Conservation (phyloP, 2,888 invertebrate genomes). For the Nematopogon swammerdamellus region DNA sequence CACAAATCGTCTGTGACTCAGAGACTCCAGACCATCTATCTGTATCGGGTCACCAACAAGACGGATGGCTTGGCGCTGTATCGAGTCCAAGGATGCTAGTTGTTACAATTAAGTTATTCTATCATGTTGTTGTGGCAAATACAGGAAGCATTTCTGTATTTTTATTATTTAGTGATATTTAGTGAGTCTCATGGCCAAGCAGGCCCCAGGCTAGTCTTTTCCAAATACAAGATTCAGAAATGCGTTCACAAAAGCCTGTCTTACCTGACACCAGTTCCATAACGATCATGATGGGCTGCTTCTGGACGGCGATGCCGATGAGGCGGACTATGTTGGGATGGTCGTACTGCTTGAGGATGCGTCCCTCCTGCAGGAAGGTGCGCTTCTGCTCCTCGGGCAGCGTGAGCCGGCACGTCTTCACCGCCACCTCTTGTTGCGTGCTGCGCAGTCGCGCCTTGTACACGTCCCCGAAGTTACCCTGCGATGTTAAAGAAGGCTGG, state of each 20-base stretch:
- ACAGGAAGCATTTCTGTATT: too few relatives aligned
- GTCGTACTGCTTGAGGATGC: constrained; percentile 94
- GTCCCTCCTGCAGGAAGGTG: constrained; percentile 92
- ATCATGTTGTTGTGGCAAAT: background rate
- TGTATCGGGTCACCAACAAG: too few relatives aligned
- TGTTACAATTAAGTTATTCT: too few relatives aligned
- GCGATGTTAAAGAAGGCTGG: constrained; percentile 12
- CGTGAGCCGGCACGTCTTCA: constrained; percentile 93
- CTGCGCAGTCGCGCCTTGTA: constrained; percentile 86
- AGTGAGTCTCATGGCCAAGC: too few relatives aligned
- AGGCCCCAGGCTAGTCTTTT: too few relatives aligned
- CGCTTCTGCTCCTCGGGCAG: constrained; percentile 91
- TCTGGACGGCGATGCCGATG: constrained; percentile 96
- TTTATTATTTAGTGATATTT: too few relatives aligned
- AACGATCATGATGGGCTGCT: constrained; percentile 98
- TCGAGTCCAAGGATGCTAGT: too few relatives aligned
- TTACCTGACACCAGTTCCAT: constrained; percentile 93
- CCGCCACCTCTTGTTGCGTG: constrained; percentile 85
- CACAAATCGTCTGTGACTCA: too few relatives aligned
- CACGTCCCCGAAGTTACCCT: constrained; percentile 98
- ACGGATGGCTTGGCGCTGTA: too few relatives aligned
- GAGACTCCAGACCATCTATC: too few relatives aligned
- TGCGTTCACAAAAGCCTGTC: too few relatives aligned
- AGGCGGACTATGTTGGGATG: constrained; percentile 95
- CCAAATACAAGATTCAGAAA: too few relatives aligned